phyloP scores from a whole-genome alignment of 2,797 vertebrate genomes.

The Mastacembelus armatus region DNA sequence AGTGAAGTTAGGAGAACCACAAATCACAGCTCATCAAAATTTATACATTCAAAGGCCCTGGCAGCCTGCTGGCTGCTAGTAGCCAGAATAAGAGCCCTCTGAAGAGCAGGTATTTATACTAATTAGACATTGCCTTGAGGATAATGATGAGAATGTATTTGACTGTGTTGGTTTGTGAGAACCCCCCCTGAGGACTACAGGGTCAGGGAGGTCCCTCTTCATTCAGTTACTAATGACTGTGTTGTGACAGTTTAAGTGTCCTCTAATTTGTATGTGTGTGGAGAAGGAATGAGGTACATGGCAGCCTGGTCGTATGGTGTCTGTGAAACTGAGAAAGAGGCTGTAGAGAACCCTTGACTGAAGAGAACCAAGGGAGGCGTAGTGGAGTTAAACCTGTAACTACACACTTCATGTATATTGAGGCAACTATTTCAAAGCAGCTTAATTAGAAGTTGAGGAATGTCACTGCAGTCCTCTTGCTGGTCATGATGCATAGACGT shows the following conservation, averaged over 20 bases:
- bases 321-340: constrained; percentile 30
- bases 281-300: background rate
- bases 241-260: constrained; percentile 67
- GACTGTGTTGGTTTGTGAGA: constrained; percentile 39
- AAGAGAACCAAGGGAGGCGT: constrained; percentile 5
- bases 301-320: constrained; percentile 34
- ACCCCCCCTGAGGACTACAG: constrained; percentile 21
- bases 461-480: background rate
- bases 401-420: constrained; percentile 11
- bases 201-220: constrained; percentile 31
- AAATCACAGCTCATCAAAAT: constrained; percentile 57
- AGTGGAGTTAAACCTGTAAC: constrained; percentile 32
- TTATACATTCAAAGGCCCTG: constrained; percentile 24
- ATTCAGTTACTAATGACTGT: constrained; percentile 55
- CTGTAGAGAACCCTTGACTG: constrained; percentile 15
- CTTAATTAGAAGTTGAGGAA: constrained; percentile 14
- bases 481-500: background rate
- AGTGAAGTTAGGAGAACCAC: constrained; percentile 10
- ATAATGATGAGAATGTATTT: constrained; percentile 50
- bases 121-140: constrained; percentile 54
- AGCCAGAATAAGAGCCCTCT: constrained; percentile 32
- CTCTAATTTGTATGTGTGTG: constrained; percentile 36
- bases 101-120: constrained; percentile 52
- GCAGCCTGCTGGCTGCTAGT: constrained; percentile 33
- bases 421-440: background rate